Conservation (phyloP, 2,113 vertebrate genomes). For the Grammomys surdaster region DNA sequence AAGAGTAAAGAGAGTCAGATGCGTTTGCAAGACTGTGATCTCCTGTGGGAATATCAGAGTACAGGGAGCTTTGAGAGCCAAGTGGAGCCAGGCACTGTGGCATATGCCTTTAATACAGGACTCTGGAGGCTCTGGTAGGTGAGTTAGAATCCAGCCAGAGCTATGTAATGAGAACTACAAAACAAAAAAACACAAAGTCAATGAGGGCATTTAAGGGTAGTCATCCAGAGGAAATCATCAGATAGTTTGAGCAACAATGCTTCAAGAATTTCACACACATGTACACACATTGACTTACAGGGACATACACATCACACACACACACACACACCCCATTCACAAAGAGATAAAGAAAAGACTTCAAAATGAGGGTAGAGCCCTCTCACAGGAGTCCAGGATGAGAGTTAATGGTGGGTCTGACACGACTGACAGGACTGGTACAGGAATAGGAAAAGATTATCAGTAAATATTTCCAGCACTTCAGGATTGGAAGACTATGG, state of each 20-base stretch:
- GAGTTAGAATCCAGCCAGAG: neutral
- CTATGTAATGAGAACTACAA: neutral
- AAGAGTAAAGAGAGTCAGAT: constrained; percentile 25
- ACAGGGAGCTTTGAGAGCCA: constrained; percentile 13
- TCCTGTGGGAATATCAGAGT: neutral
- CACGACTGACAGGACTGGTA: neutral
- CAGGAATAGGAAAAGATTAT: neutral
- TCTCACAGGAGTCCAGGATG: neutral
- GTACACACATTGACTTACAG: neutral
- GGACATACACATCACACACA: neutral
- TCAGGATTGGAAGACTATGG: neutral
- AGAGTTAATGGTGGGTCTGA: neutral
- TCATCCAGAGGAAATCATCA: neutral
- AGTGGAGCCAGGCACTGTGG: neutral
- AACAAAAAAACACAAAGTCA: neutral
- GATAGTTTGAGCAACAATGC: neutral
- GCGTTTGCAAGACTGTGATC: neutral
- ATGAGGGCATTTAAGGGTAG: neutral
- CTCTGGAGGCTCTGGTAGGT: neutral
- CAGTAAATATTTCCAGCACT: neutral
- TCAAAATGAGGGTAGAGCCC: neutral
- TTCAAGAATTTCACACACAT: neutral
- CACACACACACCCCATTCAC: neutral
- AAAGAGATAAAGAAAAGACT: neutral
- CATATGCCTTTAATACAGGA: neutral